Evolutionary conservation across 2,797 vertebrate species (phyloP), one percentile per base, ranked within the genome.

Genomic region (Adrianichthys oophorus): DNA sequence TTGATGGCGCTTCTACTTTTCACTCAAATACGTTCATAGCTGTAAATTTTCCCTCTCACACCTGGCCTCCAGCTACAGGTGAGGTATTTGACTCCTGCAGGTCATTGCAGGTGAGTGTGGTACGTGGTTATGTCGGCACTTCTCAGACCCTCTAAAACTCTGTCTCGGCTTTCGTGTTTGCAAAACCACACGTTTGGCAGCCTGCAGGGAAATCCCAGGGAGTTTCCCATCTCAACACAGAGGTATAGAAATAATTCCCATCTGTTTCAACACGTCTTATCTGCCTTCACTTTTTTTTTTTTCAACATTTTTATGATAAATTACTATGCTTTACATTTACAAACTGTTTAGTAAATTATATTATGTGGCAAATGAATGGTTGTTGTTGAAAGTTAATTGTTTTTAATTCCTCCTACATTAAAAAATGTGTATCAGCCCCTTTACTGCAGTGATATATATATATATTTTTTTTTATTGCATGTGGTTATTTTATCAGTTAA

Each of bases 201-300:
- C 44, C 57, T 53, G 14, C 56, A 17, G 58, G 84, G 78, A 61
- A 89, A 76, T 73, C 56, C 74, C 66, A 13, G 83, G 82, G 82
- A 80, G 62, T 86, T 90, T 86, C 82, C 84, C 70, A 54, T 48
- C 47, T 74, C 75, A 80, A 70, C 72, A 76, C 61, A 68, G 21
- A 56, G 59, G 47, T 60, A 59, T 47, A 74, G 57, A 65, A 70
- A 68, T 75, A 70, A 69, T 62, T 59, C 68, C 72, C 71, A 82
- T 82, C 64, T 84, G 73, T 17, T 7, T 59, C 41, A 41, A 24
- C 29, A 51, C 26, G 44, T 40, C 40, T 62, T 46, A 29, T 57
- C 17, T 21, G 18, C 5, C 44, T 46, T 19, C 52, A 32, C 23
- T 58, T 68, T n/a, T 8, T 52, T 56, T 70, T 21, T 49, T 59